Conservation (phyloP, 2,797 vertebrate species). For the Thalassophryne amazonica region DNA sequence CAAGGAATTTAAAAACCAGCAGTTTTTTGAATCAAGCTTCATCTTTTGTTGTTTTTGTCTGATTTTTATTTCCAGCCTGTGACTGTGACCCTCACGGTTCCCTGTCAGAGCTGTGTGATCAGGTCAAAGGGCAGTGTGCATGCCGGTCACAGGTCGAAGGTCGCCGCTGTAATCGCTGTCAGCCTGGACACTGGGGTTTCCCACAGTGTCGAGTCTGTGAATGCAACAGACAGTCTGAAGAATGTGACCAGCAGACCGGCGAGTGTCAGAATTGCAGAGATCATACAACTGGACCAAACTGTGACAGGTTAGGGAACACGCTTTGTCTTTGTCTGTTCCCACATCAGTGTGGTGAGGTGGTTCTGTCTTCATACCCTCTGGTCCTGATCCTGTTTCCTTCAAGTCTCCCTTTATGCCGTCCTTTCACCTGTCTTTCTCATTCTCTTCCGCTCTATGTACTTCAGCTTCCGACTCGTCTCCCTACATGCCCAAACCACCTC, state of each 20-base stretch:
- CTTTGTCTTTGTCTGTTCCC: too few species aligned
- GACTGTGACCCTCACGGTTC: conserved; percentile 82
- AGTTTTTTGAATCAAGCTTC: too few species aligned
- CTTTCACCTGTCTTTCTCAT: too few species aligned
- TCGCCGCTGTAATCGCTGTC: conserved; percentile 77
- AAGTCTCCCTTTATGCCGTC: too few species aligned
- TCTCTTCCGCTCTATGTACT: too few species aligned
- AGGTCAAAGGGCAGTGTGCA: conserved; percentile 81
- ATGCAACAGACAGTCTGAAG: conserved; percentile 77
- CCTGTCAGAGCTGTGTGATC: conserved; percentile 75
- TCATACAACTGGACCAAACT: conserved; percentile 74
- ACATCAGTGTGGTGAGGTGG: too few species aligned
- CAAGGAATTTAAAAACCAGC: too few species aligned
- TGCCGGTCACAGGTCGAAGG: conserved; percentile 74
- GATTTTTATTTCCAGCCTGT: conserved; percentile 74
- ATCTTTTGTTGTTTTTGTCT: too few species aligned
- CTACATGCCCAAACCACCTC: too few species aligned
- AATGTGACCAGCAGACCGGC: conserved; percentile 76
- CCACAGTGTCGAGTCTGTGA: conserved; percentile 79
- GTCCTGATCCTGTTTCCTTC: too few species aligned
- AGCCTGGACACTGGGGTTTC: conserved; percentile 81
- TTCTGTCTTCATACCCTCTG: too few species aligned
- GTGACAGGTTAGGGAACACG: conserved; percentile 84
- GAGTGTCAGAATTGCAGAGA: conserved; percentile 74
- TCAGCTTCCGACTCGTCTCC: too few species aligned